Evolutionary conservation across 2,888 invertebrate species (phyloP).

Genomic region (Volucella inflata): DNA sequence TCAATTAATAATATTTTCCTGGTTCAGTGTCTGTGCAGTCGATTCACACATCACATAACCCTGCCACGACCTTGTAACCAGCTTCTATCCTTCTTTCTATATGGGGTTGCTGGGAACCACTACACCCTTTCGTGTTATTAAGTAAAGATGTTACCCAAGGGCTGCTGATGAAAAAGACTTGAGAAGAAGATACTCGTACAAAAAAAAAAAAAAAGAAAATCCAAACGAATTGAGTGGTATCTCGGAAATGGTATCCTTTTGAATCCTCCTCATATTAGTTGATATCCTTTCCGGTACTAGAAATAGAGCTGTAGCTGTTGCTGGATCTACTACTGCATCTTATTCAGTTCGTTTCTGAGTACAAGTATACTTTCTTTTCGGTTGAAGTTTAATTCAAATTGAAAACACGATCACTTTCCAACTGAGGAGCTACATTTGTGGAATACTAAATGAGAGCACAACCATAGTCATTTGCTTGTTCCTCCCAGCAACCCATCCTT

Average conservation of each 20-base stretch:
- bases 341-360: neutral
- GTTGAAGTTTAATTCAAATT: slow-evolving; percentile 75
- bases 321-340: neutral
- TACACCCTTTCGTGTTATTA: slow-evolving; percentile 42
- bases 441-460: slow-evolving; percentile 71
- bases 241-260: slow-evolving; percentile 49
- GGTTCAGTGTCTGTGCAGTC: slow-evolving; percentile 53
- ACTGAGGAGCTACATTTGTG: slow-evolving; percentile 71
- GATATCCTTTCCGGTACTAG: slow-evolving; percentile 57
- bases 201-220: slow-evolving; percentile 2
- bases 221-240: neutral
- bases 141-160: slow-evolving; percentile 65
- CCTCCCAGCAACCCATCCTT: too few species aligned
- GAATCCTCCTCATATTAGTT: slow-evolving; percentile 70
- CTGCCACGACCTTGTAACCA: neutral
- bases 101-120: neutral
- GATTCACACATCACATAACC: slow-evolving; percentile 64
- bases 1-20: slow-evolving; percentile 70
- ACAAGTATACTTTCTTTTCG: slow-evolving; percentile 19
- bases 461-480: slow-evolving; percentile 63
- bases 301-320: slow-evolving; percentile 1
- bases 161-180: slow-evolving; percentile 66
- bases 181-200: slow-evolving; percentile 20
- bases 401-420: slow-evolving; percentile 75
- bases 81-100: neutral